Percentiles rank a stretch among this genome's conserved stretches.
Conservation (phyloP, 2,113 vertebrate species). For the Xenotilapia caudafasciata region DNA sequence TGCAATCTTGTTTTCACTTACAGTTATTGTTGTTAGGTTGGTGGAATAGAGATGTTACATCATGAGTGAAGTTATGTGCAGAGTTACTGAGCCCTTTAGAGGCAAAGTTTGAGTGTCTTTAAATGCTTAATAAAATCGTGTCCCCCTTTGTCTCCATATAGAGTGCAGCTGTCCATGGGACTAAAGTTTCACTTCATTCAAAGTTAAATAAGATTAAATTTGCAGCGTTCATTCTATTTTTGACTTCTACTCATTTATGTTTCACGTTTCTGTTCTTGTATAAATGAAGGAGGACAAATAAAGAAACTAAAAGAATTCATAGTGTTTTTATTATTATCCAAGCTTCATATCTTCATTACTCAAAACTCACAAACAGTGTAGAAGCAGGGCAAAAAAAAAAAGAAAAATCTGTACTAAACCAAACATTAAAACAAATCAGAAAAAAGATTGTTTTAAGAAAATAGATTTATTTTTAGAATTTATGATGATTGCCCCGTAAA, state of each 20-base stretch:
- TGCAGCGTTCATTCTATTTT: background rate
- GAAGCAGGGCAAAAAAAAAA: background rate
- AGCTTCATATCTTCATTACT: background rate
- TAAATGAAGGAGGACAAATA: background rate
- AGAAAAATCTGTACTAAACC: background rate
- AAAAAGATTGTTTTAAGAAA: background rate
- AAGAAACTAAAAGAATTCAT: background rate
- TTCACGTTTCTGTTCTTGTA: accelerated
- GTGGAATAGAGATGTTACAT: background rate
- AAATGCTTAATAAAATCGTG: background rate
- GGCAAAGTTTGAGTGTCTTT: background rate
- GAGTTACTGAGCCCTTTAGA: background rate
- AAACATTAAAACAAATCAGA: background rate
- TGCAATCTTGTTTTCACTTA: accelerated
- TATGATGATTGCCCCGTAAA: accelerated
- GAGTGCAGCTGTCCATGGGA: accelerated
- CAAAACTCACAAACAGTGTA: background rate
- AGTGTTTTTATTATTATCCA: background rate
- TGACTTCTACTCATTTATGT: background rate
- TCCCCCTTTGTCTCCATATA: accelerated
- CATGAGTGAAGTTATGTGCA: background rate
- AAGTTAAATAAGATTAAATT: background rate
- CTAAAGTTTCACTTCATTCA: accelerated
- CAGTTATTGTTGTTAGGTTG: background rate
- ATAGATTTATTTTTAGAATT: background rate